Base-by-base conservation (phyloP, 1,140 invertebrate genomes). In the Rhyacophila brunnea region DNA sequence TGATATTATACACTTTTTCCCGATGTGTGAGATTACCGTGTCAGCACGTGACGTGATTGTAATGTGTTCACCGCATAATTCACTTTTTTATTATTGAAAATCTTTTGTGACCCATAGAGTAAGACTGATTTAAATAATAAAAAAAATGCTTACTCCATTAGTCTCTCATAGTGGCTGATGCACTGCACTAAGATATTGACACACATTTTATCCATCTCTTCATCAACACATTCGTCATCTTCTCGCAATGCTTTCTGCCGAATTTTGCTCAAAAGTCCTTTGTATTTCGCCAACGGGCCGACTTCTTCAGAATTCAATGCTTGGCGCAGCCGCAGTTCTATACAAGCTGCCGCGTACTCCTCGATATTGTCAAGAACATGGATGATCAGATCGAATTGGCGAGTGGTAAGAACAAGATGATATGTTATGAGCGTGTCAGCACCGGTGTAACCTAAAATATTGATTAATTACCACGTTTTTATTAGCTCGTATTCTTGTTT, bases 61-160 rank as follows among this genome's bases (percentile, higher is more conserved):
- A n/a, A n/a, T n/a, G n/a, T n/a, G n/a, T n/a, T n/a, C n/a, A n/a
- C n/a, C n/a, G n/a, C n/a, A n/a, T n/a, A n/a, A n/a, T n/a, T n/a
- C n/a, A n/a, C n/a, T n/a, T n/a, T n/a, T n/a, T n/a, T n/a, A n/a
- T n/a, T n/a, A n/a, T n/a, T n/a, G n/a, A n/a, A n/a, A n/a, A n/a
- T n/a, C n/a, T n/a, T n/a, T n/a, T n/a, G n/a, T n/a, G n/a, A n/a
- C n/a, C n/a, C n/a, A n/a, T n/a, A n/a, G n/a, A n/a, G n/a, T n/a
- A n/a, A n/a, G n/a, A n/a, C n/a, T n/a, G n/a, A n/a, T n/a, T n/a
- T n/a, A n/a, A n/a, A n/a, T n/a, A n/a, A n/a, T n/a, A n/a, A n/a
- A n/a, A n/a, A n/a, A n/a, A n/a, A n/a, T n/a, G n/a, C n/a, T 40
- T 40, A 58, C 55, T 20, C 40, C 55, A 58, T 58, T 14, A 58